Evolutionary conservation across 2,888 invertebrate species (phyloP).

Genomic region (Nomada lathburiana): DNA sequence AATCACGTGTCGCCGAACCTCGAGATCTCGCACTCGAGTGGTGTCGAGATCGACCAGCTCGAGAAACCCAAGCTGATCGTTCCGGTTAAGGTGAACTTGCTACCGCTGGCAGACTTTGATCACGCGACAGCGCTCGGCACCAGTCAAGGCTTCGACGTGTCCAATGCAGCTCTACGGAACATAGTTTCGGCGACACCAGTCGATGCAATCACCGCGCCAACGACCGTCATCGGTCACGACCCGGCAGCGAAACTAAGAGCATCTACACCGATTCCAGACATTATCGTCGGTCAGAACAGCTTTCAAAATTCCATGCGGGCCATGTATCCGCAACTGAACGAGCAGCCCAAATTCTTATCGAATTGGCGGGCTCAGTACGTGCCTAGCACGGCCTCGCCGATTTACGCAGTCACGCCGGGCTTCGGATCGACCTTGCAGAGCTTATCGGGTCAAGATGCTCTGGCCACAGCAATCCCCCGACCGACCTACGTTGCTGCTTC

Average conservation of each 20-base stretch:
- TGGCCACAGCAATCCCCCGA: constrained; percentile 59
- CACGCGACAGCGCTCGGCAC: constrained; percentile 84
- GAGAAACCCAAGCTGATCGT: constrained; percentile 80
- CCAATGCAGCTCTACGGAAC: constrained; percentile 82
- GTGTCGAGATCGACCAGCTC: constrained; percentile 76
- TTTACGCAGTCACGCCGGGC: constrained; percentile 74
- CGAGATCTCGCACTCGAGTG: constrained; percentile 78
- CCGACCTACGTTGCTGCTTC: constrained; percentile 65
- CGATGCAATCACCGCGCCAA: constrained; percentile 69
- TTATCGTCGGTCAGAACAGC: constrained; percentile 80
- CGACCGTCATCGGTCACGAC: constrained; percentile 57
- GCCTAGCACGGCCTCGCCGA: constrained; percentile 75
- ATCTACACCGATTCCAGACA: constrained; percentile 75
- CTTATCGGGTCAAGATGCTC: constrained; percentile 57
- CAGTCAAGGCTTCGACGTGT: constrained; percentile 85
- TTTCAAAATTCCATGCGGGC: constrained; percentile 77
- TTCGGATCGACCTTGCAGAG: constrained; percentile 64
- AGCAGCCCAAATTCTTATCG: constrained; percentile 64
- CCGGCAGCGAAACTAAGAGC: constrained; percentile 60
- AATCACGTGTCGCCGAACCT: constrained; percentile 78
- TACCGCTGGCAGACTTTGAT: constrained; percentile 82
- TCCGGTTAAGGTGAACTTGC: constrained; percentile 79
- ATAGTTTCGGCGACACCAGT: constrained; percentile 73
- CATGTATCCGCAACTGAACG: constrained; percentile 69
- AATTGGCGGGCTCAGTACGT: constrained; percentile 72